phyloP scores from a whole-genome alignment of 2,888 invertebrate species.

The Pyrgus malvae region DNA sequence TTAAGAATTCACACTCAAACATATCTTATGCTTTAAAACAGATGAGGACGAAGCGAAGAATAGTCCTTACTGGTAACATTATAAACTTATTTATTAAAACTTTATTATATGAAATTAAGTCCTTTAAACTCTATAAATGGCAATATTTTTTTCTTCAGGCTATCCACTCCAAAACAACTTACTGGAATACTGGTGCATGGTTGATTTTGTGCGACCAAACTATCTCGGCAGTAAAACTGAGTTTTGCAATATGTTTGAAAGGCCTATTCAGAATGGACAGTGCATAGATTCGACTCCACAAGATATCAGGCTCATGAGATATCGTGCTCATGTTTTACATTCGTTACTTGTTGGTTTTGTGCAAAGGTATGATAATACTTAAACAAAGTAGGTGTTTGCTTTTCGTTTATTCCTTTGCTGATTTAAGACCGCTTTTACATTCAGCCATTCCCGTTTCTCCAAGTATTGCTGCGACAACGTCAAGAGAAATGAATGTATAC shows the following conservation, averaged over 20 bases:
- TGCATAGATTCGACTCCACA: conserved; percentile 98
- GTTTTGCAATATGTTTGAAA: conserved; percentile 99
- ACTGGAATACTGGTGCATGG: conserved; percentile 99
- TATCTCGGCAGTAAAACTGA: conserved; percentile 98
- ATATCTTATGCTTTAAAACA: conserved; percentile 97
- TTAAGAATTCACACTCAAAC: conserved; percentile 98
- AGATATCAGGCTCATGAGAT: conserved; percentile 96
- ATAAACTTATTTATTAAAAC: neutral
- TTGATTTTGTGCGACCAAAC: conserved; percentile 98
- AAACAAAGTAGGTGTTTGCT: neutral
- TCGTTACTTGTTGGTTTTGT: conserved; percentile 97
- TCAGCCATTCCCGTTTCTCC: too few relatives aligned
- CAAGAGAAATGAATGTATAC: too few relatives aligned
- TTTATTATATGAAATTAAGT: too few relatives aligned
- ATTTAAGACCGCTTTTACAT: too few relatives aligned
- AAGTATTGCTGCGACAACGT: too few relatives aligned
- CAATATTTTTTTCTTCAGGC: conserved; percentile 60
- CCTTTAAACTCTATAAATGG: neutral
- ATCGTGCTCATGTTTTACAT: conserved; percentile 97
- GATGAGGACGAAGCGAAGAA: conserved; percentile 95
- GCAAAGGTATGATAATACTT: conserved; percentile 83
- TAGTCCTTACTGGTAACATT: conserved; percentile 93
- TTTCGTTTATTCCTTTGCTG: neutral
- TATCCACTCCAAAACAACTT: conserved; percentile 99
- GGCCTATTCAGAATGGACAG: conserved; percentile 99